Evolutionary conservation across 2,888 invertebrate genomes (phyloP).

Genomic region (Mesoligia furuncula): DNA sequence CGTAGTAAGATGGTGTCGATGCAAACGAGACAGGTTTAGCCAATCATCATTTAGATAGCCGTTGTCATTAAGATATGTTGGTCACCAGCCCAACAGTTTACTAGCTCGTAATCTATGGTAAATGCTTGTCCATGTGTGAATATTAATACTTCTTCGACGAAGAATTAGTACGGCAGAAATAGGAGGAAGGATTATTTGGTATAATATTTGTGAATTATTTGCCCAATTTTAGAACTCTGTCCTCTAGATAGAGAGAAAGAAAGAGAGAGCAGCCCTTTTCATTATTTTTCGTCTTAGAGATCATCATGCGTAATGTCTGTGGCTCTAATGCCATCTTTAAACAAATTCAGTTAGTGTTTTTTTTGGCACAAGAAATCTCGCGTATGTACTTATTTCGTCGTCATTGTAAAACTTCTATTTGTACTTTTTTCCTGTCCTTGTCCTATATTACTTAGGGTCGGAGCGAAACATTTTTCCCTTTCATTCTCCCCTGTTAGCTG

Average conservation of each 20-base stretch:
- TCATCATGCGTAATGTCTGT: background rate
- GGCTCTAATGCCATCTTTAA: background rate
- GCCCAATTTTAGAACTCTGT: background rate
- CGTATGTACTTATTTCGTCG: background rate
- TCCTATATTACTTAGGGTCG: background rate
- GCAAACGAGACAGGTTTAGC: constrained; percentile 60
- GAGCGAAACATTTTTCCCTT: background rate
- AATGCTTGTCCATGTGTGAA: constrained; percentile 43
- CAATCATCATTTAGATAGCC: constrained; percentile 78
- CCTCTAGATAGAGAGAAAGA: background rate
- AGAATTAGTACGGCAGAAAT: constrained; percentile 1
- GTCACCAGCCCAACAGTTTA: constrained; percentile 70
- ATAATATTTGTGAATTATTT: background rate
- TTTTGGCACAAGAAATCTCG: background rate
- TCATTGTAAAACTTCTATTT: background rate
- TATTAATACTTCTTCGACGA: constrained; percentile 9
- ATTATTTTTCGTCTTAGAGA: background rate
- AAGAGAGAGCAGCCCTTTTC: background rate
- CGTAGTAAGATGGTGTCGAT: constrained; percentile 52
- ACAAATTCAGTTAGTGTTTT: too few relatives aligned
- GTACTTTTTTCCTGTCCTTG: background rate
- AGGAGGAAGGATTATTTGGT: background rate
- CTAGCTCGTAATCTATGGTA: constrained; percentile 68
- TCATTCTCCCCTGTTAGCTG: background rate
- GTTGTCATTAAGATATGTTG: constrained; percentile 76